phyloP scores from a whole-genome alignment of 2,888 invertebrate genomes.

The Brenthis hecate region DNA sequence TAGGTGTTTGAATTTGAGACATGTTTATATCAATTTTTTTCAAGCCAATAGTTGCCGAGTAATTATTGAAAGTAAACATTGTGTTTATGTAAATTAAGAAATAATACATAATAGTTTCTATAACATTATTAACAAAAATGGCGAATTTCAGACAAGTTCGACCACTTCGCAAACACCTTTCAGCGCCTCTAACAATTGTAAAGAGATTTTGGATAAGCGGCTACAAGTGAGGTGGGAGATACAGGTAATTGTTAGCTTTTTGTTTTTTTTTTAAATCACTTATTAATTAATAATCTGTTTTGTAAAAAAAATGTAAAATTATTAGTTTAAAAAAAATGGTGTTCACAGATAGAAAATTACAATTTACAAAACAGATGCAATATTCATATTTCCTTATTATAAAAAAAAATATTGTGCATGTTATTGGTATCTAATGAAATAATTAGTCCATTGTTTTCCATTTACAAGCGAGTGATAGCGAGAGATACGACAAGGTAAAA shows the following conservation, averaged over 20 bases:
- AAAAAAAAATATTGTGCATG: background rate
- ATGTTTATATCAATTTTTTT: too few relatives aligned
- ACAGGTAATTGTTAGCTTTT: conserved; percentile 69
- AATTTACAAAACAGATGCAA: background rate
- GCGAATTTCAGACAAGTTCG: conserved; percentile 87
- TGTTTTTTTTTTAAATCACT: conserved; percentile 19
- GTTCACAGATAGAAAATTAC: too few relatives aligned
- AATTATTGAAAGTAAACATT: background rate
- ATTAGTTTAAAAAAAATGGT: too few relatives aligned
- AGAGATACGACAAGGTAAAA: conserved; percentile 64
- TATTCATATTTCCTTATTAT: background rate
- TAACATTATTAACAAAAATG: conserved; percentile 1
- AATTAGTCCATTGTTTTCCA: conserved; percentile 37
- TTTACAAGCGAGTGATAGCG: conserved; percentile 44
- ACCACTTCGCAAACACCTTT: conserved; percentile 85
- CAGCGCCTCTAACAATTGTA: conserved; percentile 87
- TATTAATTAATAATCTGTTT: conserved; percentile 4
- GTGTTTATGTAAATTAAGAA: background rate
- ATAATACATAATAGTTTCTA: background rate
- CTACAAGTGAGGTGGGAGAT: conserved; percentile 94
- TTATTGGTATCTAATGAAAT: conserved; percentile 24
- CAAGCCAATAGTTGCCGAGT: too few relatives aligned
- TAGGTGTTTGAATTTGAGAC: too few relatives aligned
- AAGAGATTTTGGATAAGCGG: conserved; percentile 90
- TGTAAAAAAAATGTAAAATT: background rate